A percentile compares a stretch with the other conserved stretches of the same genome.
These are phyloP conservation scores for Drosophila elegans DNA, from an alignment of 1,140 invertebrate genomes.

Conservation along the genomic window DNA sequence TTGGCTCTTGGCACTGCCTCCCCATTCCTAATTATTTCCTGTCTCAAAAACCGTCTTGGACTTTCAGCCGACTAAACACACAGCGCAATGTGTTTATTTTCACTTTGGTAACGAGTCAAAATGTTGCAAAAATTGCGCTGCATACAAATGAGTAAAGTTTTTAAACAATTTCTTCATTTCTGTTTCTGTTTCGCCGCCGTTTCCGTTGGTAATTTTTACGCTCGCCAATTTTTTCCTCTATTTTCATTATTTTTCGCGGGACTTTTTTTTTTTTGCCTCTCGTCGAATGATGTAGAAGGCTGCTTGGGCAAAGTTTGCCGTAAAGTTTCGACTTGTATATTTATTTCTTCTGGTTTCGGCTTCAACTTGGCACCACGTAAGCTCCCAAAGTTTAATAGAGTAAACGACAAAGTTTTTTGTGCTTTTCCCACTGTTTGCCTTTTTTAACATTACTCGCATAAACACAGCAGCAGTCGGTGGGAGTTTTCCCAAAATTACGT, in stretches of 20 bases:
- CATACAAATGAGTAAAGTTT: conserved; percentile 84
- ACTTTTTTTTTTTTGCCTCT: conserved; percentile 32
- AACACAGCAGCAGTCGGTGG: conserved; percentile 42
- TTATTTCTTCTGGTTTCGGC: conserved; percentile 82
- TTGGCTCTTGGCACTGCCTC: conserved; percentile 16
- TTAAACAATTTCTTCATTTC: conserved; percentile 70
- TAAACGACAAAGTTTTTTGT: conserved; percentile 82
- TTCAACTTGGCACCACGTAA: conserved; percentile 80
- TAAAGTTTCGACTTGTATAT: conserved; percentile 80
- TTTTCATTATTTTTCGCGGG: conserved; percentile 28
- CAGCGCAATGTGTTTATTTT: conserved; percentile 57
- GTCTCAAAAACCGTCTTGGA: conserved; percentile 9
- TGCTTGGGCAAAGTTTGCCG: conserved; percentile 62
- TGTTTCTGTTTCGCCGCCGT: conserved; percentile 44
- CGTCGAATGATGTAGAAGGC: conserved; percentile 12
- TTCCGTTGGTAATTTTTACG: conserved; percentile 63
- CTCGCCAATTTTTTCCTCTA: conserved; percentile 39
- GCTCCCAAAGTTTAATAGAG: conserved; percentile 84
- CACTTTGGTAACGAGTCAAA: conserved; percentile 78
- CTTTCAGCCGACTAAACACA: conserved; percentile 1
- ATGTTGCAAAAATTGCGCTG: conserved; percentile 79
- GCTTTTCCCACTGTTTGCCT: conserved; percentile 57
- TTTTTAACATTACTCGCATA: conserved; percentile 66
- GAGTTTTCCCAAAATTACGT: conserved; percentile 66
- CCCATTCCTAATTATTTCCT: conserved; percentile 47